Base-by-base conservation (phyloP, 2,888 invertebrate genomes). In the Erannis defoliaria region DNA sequence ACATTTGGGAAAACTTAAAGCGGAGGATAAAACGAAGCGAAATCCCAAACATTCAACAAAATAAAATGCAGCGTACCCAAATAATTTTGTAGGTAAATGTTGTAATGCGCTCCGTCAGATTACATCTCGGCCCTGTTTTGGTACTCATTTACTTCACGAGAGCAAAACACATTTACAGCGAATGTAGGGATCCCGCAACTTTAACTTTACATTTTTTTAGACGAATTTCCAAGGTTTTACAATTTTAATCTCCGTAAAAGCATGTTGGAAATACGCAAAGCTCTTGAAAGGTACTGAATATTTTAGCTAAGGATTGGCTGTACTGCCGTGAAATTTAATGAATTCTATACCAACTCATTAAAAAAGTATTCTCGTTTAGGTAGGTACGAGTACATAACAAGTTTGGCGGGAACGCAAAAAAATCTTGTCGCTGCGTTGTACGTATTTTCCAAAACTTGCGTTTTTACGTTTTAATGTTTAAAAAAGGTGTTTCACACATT, bases 171-270 rank as follows among this genome's bases (percentile, higher is more conserved):
- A 51, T 64, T 64, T 49, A 61, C 33, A 51, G 45, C 26, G 42
- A 61, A 61, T 45, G 56, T 57, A 18, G 43, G 45, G 35, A 54
- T 49, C 48, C 56, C 64, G 43, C 53, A 55, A 46, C 37, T 64
- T 64, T 45, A 56, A 48, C 37, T 45, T 55, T 45, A 35, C 55
- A 45, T 55, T 55, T 55, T 53, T 37, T 18, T 42, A 48, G 42
- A 35, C 55, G 50, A 50, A 50, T 61, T 61, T 45, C 43, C n/a
- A 45, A 55, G 42, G 45, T 35, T 43, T 55, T 55, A 55, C 45
- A 51, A 35, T 49, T 45, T 62, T 56, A 42, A 55, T 37, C 51
- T 61, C 85, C 79, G 76, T 87, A 86, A 87, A 49, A 56, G 42
- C 56, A 49, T 46, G 46, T 49, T 56, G 46, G 38, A 51, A 51